Percentiles rank a stretch among this genome's conserved stretches.
Evolutionary conservation across 2,797 vertebrate species (phyloP).

Genomic region (Lepus oiostolus): DNA sequence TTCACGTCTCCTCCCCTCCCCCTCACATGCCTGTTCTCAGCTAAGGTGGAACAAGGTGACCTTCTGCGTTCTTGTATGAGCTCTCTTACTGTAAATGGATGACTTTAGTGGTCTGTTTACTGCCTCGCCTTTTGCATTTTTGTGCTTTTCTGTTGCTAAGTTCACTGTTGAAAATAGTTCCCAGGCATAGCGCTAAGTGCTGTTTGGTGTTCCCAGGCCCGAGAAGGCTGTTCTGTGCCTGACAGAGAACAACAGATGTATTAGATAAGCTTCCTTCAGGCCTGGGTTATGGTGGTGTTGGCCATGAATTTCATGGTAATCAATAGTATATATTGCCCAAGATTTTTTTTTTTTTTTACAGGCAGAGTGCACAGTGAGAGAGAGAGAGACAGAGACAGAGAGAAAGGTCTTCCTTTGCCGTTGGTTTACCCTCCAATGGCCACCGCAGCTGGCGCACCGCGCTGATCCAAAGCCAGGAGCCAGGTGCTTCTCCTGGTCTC

Average conservation of each 20-base stretch:
- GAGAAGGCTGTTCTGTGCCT: neutral
- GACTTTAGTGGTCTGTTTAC: neutral
- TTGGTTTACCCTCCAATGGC: too few species aligned
- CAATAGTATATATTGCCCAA: slow-evolving; percentile 20
- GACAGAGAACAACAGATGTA: neutral
- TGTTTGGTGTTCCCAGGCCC: neutral
- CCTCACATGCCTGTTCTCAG: neutral
- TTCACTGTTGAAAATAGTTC: neutral
- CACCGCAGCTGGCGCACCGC: too few species aligned
- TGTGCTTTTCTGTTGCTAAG: neutral
- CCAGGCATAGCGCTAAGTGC: neutral
- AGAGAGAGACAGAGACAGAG: too few species aligned
- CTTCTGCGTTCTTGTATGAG: neutral
- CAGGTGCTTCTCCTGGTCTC: too few species aligned
- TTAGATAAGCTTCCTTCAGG: neutral
- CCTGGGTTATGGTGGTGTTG: neutral
- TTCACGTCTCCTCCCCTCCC: neutral
- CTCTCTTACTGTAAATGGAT: neutral
- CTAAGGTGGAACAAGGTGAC: neutral
- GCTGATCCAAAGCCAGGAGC: too few species aligned
- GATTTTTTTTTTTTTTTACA: neutral
- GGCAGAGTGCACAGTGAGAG: too few species aligned
- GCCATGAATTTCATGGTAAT: neutral
- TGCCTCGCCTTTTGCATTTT: neutral
- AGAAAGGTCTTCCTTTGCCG: too few species aligned